phyloP scores from a whole-genome alignment of 2,797 vertebrate genomes.

The Fringilla coelebs region DNA sequence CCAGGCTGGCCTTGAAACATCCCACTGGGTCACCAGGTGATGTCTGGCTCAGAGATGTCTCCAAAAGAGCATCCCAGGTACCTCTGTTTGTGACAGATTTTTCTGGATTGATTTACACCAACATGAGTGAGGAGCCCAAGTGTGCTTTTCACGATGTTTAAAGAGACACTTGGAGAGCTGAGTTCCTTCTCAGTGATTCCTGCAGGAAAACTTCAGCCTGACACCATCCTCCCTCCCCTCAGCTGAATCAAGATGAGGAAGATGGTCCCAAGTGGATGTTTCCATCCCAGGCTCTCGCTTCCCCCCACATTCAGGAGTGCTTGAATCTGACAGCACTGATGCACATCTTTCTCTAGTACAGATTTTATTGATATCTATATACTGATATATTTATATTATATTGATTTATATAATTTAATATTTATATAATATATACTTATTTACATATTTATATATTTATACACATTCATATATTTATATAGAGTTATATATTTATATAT shows the following conservation, averaged over 20 bases:
- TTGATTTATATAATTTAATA: no score
- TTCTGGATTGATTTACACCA: background rate
- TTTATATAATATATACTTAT: no score
- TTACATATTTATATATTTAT: no score
- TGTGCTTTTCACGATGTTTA: background rate
- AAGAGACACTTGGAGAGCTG: background rate
- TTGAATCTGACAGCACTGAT: background rate
- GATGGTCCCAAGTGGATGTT: background rate
- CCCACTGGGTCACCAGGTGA: background rate
- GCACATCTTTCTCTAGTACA: background rate
- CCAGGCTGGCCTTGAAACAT: background rate
- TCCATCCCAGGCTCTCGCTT: background rate
- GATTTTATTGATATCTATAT: background rate
- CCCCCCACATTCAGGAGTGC: background rate
- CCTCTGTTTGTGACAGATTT: background rate
- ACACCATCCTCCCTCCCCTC: accelerated
- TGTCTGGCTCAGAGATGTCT: background rate
- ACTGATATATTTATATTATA: background rate
- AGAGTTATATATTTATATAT: no score
- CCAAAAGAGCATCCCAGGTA: accelerated
- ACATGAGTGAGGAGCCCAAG: background rate
- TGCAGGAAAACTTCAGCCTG: background rate
- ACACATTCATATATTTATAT: no score
- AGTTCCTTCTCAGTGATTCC: background rate
- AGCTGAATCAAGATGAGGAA: accelerated